These are phyloP conservation scores for Synergus gifuensis DNA, from an alignment of 2,888 invertebrate genomes.

Conservation along the genomic window DNA sequence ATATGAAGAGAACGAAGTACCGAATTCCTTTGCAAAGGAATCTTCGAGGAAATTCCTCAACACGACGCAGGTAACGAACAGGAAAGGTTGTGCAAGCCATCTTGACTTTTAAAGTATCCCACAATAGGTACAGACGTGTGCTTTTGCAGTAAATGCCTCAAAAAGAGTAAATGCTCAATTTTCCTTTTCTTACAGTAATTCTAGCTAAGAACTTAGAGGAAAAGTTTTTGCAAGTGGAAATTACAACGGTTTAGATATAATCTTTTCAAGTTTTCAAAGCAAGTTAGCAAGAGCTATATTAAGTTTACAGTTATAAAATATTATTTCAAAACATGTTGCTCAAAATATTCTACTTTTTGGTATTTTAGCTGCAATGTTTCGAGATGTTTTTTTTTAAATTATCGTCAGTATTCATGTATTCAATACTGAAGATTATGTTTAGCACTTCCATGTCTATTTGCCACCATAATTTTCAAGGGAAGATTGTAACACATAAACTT, in stretches of 20 bases:
- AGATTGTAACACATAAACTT: not conserved
- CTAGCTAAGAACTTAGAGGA: not conserved
- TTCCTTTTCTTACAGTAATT: not conserved
- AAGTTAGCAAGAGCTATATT: not conserved
- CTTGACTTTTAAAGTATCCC: slow-evolving; percentile 32
- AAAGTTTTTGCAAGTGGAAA: not conserved
- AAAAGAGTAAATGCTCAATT: slow-evolving; percentile 25
- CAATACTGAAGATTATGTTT: slow-evolving; percentile 12
- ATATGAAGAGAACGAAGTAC: slow-evolving; percentile 40
- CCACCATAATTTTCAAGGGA: not conserved
- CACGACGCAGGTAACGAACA: slow-evolving; percentile 26
- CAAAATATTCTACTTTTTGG: not conserved
- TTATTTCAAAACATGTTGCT: not conserved
- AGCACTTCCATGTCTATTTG: slow-evolving; percentile 15
- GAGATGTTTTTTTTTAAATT: not conserved
- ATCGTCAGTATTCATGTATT: not conserved
- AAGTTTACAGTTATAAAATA: slow-evolving; percentile 1
- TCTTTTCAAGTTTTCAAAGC: not conserved
- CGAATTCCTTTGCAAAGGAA: slow-evolving; percentile 33
- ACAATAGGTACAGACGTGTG: slow-evolving; percentile 14
- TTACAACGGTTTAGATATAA: slow-evolving; percentile 5
- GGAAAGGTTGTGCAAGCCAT: slow-evolving; percentile 30
- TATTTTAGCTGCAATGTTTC: not conserved
- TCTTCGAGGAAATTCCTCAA: slow-evolving; percentile 35
- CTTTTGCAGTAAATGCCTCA: slow-evolving; percentile 19